Conservation (phyloP, 2,888 invertebrate genomes). For the Apocheima hispidaria region DNA sequence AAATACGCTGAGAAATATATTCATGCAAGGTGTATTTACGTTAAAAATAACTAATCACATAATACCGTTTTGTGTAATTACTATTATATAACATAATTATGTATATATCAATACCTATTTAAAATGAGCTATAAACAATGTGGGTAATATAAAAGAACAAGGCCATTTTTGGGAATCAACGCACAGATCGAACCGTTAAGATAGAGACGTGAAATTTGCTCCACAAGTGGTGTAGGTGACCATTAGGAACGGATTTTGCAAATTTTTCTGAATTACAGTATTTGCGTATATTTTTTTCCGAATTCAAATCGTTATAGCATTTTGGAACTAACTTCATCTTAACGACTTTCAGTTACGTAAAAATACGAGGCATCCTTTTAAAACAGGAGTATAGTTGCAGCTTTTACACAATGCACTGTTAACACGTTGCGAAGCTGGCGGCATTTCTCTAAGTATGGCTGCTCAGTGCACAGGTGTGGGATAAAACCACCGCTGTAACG, state of each 20-base stretch:
- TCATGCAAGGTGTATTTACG: slow-evolving; percentile 23
- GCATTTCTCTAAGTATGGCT: slow-evolving; percentile 41
- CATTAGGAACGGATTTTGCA: too few relatives aligned
- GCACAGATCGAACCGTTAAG: too few relatives aligned
- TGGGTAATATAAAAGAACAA: too few relatives aligned
- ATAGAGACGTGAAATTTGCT: too few relatives aligned
- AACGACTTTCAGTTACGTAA: too few relatives aligned
- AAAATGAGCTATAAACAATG: not conserved
- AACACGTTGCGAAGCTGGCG: slow-evolving; percentile 27
- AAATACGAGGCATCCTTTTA: slow-evolving; percentile 37
- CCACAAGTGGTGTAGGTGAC: too few relatives aligned
- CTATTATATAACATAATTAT: not conserved
- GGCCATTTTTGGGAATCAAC: too few relatives aligned
- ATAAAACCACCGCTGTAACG: slow-evolving; percentile 27
- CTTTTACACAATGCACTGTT: slow-evolving; percentile 37
- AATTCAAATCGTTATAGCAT: too few relatives aligned
- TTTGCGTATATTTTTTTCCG: too few relatives aligned
- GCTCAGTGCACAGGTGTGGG: slow-evolving; percentile 35
- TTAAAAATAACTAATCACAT: not conserved
- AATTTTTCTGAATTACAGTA: too few relatives aligned
- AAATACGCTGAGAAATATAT: slow-evolving; percentile 7
- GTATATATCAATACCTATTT: not conserved
- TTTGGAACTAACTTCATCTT: too few relatives aligned
- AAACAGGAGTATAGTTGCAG: slow-evolving; percentile 26
- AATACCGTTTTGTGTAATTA: slow-evolving; percentile 7